A percentile compares a stretch with the other conserved stretches of the same genome.
These are phyloP conservation scores for Vicugna pacos DNA, from an alignment of 2,113 vertebrate genomes.

Conservation along the genomic window DNA sequence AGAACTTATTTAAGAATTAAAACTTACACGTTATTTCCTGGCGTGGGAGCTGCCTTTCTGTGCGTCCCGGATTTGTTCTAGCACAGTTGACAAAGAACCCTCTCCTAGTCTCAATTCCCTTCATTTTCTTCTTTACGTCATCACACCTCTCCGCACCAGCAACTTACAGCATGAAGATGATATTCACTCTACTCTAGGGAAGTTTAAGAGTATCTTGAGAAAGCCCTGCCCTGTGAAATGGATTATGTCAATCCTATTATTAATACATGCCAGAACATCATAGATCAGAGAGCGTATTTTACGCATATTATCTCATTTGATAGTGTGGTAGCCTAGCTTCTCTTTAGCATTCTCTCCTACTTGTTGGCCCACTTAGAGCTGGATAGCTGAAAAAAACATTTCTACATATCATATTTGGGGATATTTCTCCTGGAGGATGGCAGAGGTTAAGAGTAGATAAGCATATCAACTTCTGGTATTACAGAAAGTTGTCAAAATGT, in stretches of 20 bases:
- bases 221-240: neutral
- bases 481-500: neutral
- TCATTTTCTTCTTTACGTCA: neutral
- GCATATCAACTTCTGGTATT: neutral
- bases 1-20: neutral
- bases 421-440: neutral
- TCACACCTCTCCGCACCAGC: neutral
- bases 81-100: neutral
- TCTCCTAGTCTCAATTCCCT: neutral
- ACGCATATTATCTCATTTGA: neutral
- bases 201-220: neutral
- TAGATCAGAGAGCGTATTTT: neutral
- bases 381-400: neutral
- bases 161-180: rapidly evolving
- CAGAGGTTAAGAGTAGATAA: neutral
- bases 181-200: neutral
- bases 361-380: neutral
- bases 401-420: neutral
- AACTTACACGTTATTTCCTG: neutral
- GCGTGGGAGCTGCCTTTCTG: neutral
- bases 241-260: neutral
- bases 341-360: neutral
- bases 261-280: neutral
- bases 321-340: neutral
- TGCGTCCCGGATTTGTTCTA: neutral